Evolutionary conservation across 2,797 vertebrate species (phyloP).

Genomic region (Pangasius macronema): DNA sequence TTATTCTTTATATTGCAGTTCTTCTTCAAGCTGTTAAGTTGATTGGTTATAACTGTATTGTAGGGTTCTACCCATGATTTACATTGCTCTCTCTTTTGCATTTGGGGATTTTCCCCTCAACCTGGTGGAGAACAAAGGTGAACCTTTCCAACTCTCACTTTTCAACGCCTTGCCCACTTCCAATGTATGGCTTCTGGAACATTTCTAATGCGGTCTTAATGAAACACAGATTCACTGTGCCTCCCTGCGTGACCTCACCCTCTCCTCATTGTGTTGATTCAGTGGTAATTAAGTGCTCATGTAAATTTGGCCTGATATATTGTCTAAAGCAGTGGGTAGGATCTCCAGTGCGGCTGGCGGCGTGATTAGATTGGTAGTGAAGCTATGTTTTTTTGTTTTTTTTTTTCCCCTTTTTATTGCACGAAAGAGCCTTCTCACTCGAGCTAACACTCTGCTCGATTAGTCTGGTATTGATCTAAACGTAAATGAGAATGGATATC

Average conservation of each 20-base stretch:
- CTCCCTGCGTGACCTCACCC: neutral
- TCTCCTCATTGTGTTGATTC: constrained; percentile 19
- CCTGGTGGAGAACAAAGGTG: constrained; percentile 2
- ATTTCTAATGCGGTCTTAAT: constrained; percentile 44
- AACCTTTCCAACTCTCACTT: constrained; percentile 22
- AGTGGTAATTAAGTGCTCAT: constrained; percentile 28
- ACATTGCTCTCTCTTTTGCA: neutral
- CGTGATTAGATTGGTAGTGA: neutral
- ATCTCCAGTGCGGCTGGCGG: neutral
- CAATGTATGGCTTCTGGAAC: constrained; percentile 25
- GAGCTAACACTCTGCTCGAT: constrained; percentile 10
- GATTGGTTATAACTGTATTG: neutral
- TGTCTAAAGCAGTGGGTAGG: neutral
- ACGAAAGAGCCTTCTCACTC: neutral
- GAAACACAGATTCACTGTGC: constrained; percentile 24
- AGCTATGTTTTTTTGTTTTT: neutral
- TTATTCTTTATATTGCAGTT: neutral
- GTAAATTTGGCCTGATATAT: constrained; percentile 15
- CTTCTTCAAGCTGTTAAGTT: neutral
- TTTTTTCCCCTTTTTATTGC: neutral
- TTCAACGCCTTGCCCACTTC: constrained; percentile 36
- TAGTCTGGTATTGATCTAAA: constrained; percentile 17
- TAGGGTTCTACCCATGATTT: neutral
- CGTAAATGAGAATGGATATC: constrained; percentile 9
- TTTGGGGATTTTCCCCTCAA: neutral